Evolutionary conservation across 2,888 invertebrate species (phyloP).

Genomic region (Cremastobaeus sp.): DNA sequence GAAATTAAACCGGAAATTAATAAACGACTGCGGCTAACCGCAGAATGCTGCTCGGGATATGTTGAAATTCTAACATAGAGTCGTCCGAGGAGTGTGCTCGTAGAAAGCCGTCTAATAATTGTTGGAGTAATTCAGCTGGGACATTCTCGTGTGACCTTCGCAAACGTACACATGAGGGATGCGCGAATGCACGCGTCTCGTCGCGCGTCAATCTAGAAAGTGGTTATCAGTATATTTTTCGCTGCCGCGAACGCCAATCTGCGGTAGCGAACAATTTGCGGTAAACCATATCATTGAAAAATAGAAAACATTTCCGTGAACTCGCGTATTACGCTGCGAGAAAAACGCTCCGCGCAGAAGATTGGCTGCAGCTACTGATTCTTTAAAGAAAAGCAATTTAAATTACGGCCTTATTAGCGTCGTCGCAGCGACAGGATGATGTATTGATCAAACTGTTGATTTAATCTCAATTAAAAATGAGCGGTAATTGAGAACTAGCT

Average conservation of each 20-base stretch:
- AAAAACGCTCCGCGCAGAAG: constrained; percentile 16
- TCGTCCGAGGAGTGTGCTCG: constrained; percentile 17
- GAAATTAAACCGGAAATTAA: constrained; percentile 50
- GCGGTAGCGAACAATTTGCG: constrained; percentile 48
- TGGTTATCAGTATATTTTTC: constrained; percentile 45
- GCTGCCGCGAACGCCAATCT: constrained; percentile 30
- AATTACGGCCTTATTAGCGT: constrained; percentile 1
- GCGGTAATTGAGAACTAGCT: too few relatives aligned
- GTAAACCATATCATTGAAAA: constrained; percentile 51
- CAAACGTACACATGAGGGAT: not conserved
- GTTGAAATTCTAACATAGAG: constrained; percentile 36
- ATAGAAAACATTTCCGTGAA: constrained; percentile 52
- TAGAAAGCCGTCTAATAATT: constrained; percentile 54
- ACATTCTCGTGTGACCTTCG: constrained; percentile 33
- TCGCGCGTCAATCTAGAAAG: constrained; percentile 46
- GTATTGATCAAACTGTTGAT: too few relatives aligned
- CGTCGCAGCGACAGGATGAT: not conserved
- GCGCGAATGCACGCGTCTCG: constrained; percentile 33
- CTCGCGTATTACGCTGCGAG: constrained; percentile 23
- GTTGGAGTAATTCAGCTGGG: constrained; percentile 41
- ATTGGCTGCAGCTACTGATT: constrained; percentile 4
- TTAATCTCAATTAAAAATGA: too few relatives aligned
- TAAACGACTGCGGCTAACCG: constrained; percentile 42
- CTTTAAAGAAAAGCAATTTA: constrained; percentile 20
- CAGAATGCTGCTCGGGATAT: constrained; percentile 35